Base-by-base conservation (phyloP, 2,797 vertebrate species). In the Neosilurus mollespiculum region DNA sequence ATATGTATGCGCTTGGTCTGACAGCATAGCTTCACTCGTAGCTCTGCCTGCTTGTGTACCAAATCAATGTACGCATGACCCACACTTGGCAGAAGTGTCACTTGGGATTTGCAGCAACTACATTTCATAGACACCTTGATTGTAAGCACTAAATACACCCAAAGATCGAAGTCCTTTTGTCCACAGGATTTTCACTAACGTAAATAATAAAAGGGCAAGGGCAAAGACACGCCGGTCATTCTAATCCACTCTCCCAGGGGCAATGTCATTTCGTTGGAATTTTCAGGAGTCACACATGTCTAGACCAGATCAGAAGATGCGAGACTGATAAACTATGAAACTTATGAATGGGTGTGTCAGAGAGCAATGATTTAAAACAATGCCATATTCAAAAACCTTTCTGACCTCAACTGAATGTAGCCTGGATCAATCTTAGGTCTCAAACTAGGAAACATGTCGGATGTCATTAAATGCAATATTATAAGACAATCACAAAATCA, bases 61-160 rank as follows among this genome's bases (percentile, higher is more conserved):
- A 51, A 53, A 83, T 83, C 67, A 10, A 67, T 76, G 58, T 26
- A 71, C 78, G 75, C 67, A 78, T 81, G 64, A 56, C 83, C 64
- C n/a, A 15, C 59, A 73, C 75, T 69, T 70, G 58, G 71, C 49
- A 51, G 43, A 15, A 81, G 20, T 51, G 12, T 79, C 66, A 4
- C 20, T 54, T 20, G 26, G 26, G 56, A 81, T 65, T 73, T 79
- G 65, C 82, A 61, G 59, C 15, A 49, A 67, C 49, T 54, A 49
- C 22, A 54, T 20, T 70, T 82, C 58, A 61, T 64, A 53, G 59
- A 78, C 51, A 16, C 8, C 12, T 58, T 6, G 16, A 76, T 76
- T 37, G 72, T 76, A 76, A 71, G 78, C 64, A 11, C 64, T 54
- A 43, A 26, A 59, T 37, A 64, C 75, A 73, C 37, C 59, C 34